These are phyloP conservation scores for Vollenhovia emeryi DNA, from an alignment of 1,140 invertebrate species.

Conservation along the genomic window DNA sequence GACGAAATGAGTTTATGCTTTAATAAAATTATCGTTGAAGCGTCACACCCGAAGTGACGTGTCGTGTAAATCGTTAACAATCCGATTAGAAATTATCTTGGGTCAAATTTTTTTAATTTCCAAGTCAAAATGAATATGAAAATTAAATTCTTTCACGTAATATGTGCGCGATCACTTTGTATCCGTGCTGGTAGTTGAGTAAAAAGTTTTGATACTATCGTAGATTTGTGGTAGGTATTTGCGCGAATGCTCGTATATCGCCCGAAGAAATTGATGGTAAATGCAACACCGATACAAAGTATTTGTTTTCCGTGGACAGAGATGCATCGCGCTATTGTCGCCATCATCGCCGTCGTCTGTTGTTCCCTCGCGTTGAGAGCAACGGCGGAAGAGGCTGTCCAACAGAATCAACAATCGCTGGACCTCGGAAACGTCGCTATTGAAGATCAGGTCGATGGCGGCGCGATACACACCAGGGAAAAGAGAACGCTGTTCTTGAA, in stretches of 20 bases:
- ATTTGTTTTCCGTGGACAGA: constrained; percentile 65
- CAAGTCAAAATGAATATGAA: background rate
- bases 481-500: constrained; percentile 81
- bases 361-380: constrained; percentile 66
- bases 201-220: background rate
- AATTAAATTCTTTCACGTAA: background rate
- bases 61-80: background rate
- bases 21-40: background rate
- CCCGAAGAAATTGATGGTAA: background rate
- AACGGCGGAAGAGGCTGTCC: constrained; percentile 58
- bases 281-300: background rate
- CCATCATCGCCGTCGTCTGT: constrained; percentile 49
- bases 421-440: constrained; percentile 17
- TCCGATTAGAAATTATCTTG: background rate
- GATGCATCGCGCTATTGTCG: constrained; percentile 73
- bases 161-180: background rate
- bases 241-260: background rate
- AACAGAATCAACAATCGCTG: constrained; percentile 57
- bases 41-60: background rate
- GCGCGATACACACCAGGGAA: constrained; percentile 57
- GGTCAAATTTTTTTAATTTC: background rate
- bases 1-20: background rate
- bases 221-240: background rate
- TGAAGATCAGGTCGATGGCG: constrained; percentile 37
- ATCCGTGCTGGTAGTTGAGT: background rate